Evolutionary conservation across 2,113 vertebrate genomes (phyloP).

Genomic region (Bos indicus): DNA sequence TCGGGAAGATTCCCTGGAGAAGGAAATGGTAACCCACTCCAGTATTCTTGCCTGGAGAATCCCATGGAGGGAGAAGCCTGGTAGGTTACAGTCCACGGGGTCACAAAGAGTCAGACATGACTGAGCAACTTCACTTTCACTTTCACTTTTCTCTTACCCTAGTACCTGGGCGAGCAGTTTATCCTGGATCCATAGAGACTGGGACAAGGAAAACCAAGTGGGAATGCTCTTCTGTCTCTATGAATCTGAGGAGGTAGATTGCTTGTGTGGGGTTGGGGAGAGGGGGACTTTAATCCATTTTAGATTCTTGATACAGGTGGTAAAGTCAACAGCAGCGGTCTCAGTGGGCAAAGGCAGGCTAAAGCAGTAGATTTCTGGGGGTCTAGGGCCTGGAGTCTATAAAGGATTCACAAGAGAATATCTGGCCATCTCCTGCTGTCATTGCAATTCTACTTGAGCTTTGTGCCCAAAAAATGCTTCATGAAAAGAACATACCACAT

Average conservation of each 20-base stretch:
- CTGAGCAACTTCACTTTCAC: too few relatives aligned
- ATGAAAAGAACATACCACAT: neutral
- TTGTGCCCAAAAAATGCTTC: neutral
- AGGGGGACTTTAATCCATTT: neutral
- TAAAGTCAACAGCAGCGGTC: neutral
- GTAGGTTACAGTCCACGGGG: too few relatives aligned
- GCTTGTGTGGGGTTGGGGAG: neutral
- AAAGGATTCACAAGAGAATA: neutral
- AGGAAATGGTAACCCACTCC: too few relatives aligned
- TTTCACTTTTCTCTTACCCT: neutral
- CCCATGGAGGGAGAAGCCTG: too few relatives aligned
- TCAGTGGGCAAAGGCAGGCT: neutral
- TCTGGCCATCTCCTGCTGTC: neutral
- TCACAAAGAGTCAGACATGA: accelerated
- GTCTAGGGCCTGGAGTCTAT: neutral
- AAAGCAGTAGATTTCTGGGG: neutral
- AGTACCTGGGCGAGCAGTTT: neutral
- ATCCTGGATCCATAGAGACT: neutral
- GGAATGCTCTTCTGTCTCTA: neutral
- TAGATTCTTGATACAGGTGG: neutral
- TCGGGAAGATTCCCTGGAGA: too few relatives aligned
- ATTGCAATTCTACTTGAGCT: neutral
- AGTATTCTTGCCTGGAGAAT: too few relatives aligned
- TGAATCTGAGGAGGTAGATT: neutral
- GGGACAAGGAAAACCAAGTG: neutral